A percentile compares a stretch with the other conserved stretches of the same genome.
Conservation (phyloP, 2,888 invertebrate species). For the Cinara cedri region DNA sequence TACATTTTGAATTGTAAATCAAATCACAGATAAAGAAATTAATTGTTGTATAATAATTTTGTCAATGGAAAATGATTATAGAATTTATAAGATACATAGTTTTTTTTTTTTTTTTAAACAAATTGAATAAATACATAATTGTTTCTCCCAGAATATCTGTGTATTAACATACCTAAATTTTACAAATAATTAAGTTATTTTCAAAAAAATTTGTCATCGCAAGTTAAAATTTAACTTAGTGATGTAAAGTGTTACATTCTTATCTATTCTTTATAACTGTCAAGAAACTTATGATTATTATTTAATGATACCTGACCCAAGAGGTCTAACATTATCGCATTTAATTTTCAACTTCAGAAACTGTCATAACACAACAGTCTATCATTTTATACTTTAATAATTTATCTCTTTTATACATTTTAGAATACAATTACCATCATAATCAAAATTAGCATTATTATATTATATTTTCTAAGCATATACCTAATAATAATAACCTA, state of each 20-base stretch:
- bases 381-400: slow-evolving; percentile 22
- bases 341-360: slow-evolving; percentile 24
- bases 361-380: slow-evolving; percentile 27
- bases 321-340: slow-evolving; percentile 30
- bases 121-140: background rate
- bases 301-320: slow-evolving; percentile 31
- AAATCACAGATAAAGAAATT: background rate
- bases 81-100: slow-evolving; percentile 7
- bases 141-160: background rate
- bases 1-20: slow-evolving; percentile 12
- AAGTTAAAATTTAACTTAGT: too few relatives aligned
- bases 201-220: background rate
- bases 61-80: background rate
- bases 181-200: too few relatives aligned
- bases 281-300: slow-evolving; percentile 27
- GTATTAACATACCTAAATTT: background rate
- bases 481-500: slow-evolving; percentile 14
- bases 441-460: background rate
- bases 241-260: background rate
- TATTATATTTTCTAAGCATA: too few relatives aligned
- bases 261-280: slow-evolving; percentile 27
- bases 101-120: background rate
- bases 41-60: background rate
- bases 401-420: slow-evolving; percentile 18
- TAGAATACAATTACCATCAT: slow-evolving; percentile 12